phyloP scores from a whole-genome alignment of 2,113 vertebrate species.

The Hippocampus guttulatus region DNA sequence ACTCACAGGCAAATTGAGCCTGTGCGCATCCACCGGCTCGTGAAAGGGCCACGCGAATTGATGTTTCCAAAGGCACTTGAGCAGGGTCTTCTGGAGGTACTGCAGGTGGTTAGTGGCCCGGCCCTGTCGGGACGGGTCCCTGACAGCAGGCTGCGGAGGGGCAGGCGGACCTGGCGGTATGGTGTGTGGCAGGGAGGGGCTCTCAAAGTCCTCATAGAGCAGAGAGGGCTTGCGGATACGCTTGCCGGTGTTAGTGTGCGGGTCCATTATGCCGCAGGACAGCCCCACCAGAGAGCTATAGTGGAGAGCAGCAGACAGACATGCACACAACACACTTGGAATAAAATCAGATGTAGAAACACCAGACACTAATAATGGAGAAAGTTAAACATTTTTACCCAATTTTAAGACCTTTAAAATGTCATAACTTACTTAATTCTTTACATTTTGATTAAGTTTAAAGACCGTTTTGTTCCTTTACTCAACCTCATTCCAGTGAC shows the following conservation, averaged over 20 bases:
- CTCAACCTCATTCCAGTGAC: too few species aligned
- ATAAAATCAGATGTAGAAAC: not conserved
- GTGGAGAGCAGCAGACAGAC: not conserved
- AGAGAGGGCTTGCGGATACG: slow-evolving; percentile 91
- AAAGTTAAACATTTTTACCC: too few species aligned
- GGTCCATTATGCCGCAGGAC: slow-evolving; percentile 61
- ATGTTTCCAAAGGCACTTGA: slow-evolving; percentile 89
- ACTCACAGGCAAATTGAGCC: slow-evolving; percentile 76
- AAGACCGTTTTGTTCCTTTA: too few species aligned
- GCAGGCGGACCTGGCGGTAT: slow-evolving; percentile 61
- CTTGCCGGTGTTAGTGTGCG: slow-evolving; percentile 73
- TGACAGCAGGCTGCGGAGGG: slow-evolving; percentile 71
- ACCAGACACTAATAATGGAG: too few species aligned
- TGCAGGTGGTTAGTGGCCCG: slow-evolving; percentile 89
- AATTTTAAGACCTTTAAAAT: too few species aligned
- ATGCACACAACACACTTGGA: not conserved
- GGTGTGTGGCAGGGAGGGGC: slow-evolving; percentile 75
- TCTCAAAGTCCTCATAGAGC: slow-evolving; percentile 89
- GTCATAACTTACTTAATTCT: too few species aligned
- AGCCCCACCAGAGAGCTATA: slow-evolving; percentile 63
- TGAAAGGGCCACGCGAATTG: slow-evolving; percentile 94
- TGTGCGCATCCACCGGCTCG: slow-evolving; percentile 85
- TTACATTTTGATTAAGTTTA: too few species aligned
- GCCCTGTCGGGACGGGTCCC: slow-evolving; percentile 79
- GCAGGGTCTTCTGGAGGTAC: slow-evolving; percentile 86